These are phyloP conservation scores for Galemys pyrenaicus DNA, from an alignment of 2,113 vertebrate genomes.

Conservation along the genomic window DNA sequence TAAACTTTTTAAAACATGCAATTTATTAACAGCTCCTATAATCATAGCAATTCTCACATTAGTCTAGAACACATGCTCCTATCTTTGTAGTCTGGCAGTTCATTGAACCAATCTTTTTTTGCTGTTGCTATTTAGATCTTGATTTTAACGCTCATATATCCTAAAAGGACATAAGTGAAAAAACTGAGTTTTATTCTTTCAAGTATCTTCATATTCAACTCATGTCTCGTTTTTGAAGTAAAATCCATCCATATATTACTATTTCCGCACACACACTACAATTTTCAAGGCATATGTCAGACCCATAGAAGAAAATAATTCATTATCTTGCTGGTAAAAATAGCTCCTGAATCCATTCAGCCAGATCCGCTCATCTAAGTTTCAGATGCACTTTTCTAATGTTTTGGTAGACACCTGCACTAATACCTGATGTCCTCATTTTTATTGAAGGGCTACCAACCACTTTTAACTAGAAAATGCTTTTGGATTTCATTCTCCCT, in stretches of 20 bases:
- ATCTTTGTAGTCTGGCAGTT: constrained; percentile 20
- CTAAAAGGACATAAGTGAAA: constrained; percentile 29
- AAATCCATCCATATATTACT: constrained; percentile 20
- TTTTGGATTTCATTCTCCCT: not conserved
- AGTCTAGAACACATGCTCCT: not conserved
- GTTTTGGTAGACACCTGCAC: not conserved
- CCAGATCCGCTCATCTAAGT: not conserved
- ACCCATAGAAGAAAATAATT: constrained; percentile 41
- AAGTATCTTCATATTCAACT: constrained; percentile 27
- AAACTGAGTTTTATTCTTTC: constrained; percentile 31
- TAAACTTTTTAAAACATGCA: constrained; percentile 60
- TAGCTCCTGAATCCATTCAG: constrained; percentile 3
- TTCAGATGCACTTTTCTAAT: not conserved
- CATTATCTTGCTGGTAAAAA: not conserved
- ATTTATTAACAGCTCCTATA: constrained; percentile 43
- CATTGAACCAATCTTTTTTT: constrained; percentile 35
- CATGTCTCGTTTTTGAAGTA: constrained; percentile 29
- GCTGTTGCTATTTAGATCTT: constrained; percentile 50
- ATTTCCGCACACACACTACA: constrained; percentile 26
- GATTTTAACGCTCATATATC: constrained; percentile 51
- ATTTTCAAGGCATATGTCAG: constrained; percentile 49
- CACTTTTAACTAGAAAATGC: not conserved
- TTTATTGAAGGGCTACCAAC: not conserved
- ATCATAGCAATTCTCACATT: constrained; percentile 18
- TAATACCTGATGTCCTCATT: not conserved